These are phyloP conservation scores for Phortica okadai DNA, from an alignment of 2,888 invertebrate species.

Conservation along the genomic window DNA sequence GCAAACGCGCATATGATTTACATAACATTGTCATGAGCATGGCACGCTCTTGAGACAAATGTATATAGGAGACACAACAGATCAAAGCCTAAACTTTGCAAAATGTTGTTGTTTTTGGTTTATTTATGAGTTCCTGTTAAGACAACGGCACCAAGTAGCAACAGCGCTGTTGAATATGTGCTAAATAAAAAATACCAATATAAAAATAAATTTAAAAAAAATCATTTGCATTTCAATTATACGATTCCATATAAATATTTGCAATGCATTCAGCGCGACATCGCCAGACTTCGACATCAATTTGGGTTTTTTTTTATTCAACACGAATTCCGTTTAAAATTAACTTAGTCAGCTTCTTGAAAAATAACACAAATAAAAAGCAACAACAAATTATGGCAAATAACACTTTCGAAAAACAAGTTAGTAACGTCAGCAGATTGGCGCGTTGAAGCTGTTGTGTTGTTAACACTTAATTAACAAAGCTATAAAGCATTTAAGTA, in stretches of 20 bases:
- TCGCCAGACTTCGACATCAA: background rate
- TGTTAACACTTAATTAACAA: slow-evolving; percentile 28
- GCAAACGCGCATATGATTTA: background rate
- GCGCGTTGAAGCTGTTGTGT: background rate
- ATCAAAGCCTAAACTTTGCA: background rate
- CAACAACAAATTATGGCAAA: background rate
- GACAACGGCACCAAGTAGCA: background rate
- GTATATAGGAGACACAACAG: background rate
- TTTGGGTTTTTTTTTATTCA: background rate
- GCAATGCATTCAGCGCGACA: background rate
- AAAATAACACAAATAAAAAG: no score
- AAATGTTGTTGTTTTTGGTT: background rate
- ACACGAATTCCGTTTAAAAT: slow-evolving; percentile 3
- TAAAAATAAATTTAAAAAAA: background rate
- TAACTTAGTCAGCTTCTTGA: slow-evolving; percentile 10
- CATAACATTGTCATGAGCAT: background rate
- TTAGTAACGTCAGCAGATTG: slow-evolving; percentile 26
- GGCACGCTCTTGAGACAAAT: slow-evolving; percentile 4
- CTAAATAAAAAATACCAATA: background rate
- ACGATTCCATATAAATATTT: background rate
- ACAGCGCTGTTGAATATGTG: background rate
- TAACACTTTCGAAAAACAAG: slow-evolving; percentile 8
- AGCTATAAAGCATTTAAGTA: background rate
- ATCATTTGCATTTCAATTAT: background rate
- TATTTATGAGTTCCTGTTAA: slow-evolving; percentile 15